A percentile compares a stretch with the other conserved stretches of the same genome.
Conservation (phyloP, 2,888 invertebrate species). For the Neelides folsomi region DNA sequence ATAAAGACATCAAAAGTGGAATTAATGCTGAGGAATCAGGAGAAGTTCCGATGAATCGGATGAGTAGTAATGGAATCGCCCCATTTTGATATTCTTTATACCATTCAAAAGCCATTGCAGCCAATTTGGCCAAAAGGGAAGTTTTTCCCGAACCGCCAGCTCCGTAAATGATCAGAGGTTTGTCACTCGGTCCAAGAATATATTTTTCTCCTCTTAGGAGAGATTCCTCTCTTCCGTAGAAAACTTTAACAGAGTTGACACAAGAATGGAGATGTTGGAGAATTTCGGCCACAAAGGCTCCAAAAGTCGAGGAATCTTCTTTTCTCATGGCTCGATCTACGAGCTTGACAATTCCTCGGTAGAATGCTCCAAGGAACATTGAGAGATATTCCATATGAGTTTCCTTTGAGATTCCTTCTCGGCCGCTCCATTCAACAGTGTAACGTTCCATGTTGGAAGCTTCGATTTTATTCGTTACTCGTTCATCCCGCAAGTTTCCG, state of each 20-base stretch:
- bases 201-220: constrained; percentile 64
- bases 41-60: constrained; percentile 89
- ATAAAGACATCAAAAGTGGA: constrained; percentile 85
- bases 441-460: constrained; percentile 81
- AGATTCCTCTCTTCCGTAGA: constrained; percentile 82
- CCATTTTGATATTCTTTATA: constrained; percentile 51
- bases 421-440: constrained; percentile 92
- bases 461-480: constrained; percentile 77
- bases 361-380: constrained; percentile 87
- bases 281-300: constrained; percentile 84
- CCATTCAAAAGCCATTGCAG: constrained; percentile 53
- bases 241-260: constrained; percentile 85
- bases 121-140: constrained; percentile 81
- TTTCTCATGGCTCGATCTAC: constrained; percentile 92
- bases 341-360: constrained; percentile 76
- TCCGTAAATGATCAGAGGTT: constrained; percentile 82
- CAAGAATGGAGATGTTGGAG: constrained; percentile 90
- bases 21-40: constrained; percentile 91
- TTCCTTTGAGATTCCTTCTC: constrained; percentile 82
- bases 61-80: constrained; percentile 67
- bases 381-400: constrained; percentile 87
- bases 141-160: constrained; percentile 98
- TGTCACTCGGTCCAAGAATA: constrained; percentile 67
- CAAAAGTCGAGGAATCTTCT: constrained; percentile 85
- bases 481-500: constrained; percentile 74